Evolutionary conservation across 92 coral and sea anemone species (phyloP), one percentile per base, ranked within the genome.

Genomic region (Pocillopora grandis): DNA sequence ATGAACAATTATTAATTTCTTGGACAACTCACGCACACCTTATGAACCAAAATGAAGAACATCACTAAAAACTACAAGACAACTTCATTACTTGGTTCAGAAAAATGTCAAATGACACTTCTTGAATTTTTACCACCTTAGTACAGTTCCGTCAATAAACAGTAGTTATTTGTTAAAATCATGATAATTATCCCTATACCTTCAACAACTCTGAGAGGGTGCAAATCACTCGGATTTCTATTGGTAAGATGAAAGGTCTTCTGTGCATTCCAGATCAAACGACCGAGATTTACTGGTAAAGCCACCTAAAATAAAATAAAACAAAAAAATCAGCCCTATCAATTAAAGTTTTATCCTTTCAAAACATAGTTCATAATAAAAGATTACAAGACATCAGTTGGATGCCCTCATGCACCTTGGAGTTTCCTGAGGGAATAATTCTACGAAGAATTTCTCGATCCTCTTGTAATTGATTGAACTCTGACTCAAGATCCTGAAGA

Each of bases 241-340:
- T 90, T 97, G 82, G 87, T 97, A 64, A 97, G 88, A 74, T 92
- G 95, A 79, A 97, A 97, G 1, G 98, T 97, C 85, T 97, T 97
- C 78, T 92, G 99, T 62, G 99, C 99, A 86, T 97, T 97, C 99
- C 99, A 97, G 84, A 97, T 97, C 77, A 97, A 88, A 58, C 99
- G 89, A 81, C 93, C 86, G 57, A 97, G 92, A 81, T 97, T 97
- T n/a, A 97, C 99, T 58, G 99, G 99, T n/a, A 97, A 90, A 5
- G 99, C 98, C 36, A 97, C 96, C 93, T 90, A 78, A 56, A 76
- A 72, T 36, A 27, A 42, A 8, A 66, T 14, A 86, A 1, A 18
- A 52, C 64, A 75, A 20, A 63, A 67, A 57, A 52, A 57, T 33
- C 16, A 33, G 35, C 66, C 15, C 52, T 56, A 21, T 9, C 60